A percentile compares a stretch with the other conserved stretches of the same genome.
phyloP scores from a whole-genome alignment of 2,797 vertebrate genomes.

The Xiphorhynchus erythropygius region DNA sequence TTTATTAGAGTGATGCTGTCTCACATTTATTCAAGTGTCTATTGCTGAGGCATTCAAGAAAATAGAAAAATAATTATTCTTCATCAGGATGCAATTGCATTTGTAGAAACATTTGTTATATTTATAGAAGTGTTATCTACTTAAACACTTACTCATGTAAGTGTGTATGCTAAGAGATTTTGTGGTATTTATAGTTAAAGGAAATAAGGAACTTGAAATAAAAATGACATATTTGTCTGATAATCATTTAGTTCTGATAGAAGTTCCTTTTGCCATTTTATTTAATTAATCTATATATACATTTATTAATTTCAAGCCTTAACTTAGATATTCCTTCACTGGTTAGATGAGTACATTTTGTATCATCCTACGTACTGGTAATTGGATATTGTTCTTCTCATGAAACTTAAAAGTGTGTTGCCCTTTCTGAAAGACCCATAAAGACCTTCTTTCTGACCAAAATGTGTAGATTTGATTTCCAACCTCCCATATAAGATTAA shows the following conservation, averaged over 20 bases:
- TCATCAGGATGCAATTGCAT: slow-evolving; percentile 14
- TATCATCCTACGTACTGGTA: not conserved
- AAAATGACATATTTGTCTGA: not conserved
- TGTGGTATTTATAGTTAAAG: slow-evolving; percentile 1
- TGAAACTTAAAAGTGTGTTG: not conserved
- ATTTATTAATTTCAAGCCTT: not conserved
- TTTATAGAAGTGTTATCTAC: slow-evolving; percentile 38
- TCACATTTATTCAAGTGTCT: slow-evolving; percentile 31
- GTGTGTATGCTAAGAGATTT: not conserved
- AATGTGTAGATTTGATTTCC: not conserved
- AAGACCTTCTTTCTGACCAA: not conserved
- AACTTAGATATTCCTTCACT: not conserved
- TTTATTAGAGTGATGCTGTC: slow-evolving; percentile 10
- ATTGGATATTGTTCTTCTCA: not conserved
- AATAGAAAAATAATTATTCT: slow-evolving; percentile 57
- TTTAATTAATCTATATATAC: not conserved
- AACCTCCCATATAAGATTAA: not conserved
- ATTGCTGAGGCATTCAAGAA: slow-evolving; percentile 16
- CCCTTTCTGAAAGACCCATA: not conserved
- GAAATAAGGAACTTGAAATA: slow-evolving; percentile 21
- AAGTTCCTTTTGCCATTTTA: not conserved
- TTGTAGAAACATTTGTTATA: slow-evolving; percentile 42
- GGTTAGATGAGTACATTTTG: not conserved
- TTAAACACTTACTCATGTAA: not conserved
- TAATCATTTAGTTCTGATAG: not conserved